Evolutionary conservation across 1,140 invertebrate genomes (phyloP), one percentile per base, ranked within the genome.

Genomic region (Gonatopus flavifemur): DNA sequence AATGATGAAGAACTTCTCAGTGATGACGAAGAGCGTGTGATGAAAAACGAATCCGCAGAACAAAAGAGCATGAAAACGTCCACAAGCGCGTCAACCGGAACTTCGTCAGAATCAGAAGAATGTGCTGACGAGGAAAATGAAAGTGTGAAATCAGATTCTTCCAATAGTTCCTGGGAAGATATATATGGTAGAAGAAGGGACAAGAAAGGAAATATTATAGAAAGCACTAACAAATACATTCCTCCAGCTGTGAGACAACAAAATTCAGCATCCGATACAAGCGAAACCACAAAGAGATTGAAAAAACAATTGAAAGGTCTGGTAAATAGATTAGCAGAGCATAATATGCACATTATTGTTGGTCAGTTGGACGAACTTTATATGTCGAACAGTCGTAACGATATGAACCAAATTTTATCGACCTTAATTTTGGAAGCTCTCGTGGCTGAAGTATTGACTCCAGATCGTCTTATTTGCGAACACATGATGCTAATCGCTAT

Each of bases 141-240:
- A 25, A 43, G 62, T 46, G 40, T 25, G 47, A 57, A 64, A 10
- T 42, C 41, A 31, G 59, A 78, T 28, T 59, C 74, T 33, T 54
- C 63, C 3, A 57, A 75, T 41, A 33, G 21, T 21, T 54, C 76
- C 20, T 93, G 89, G 83, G 93, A 97, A 82, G 94, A 98, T 79
- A 97, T 98, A 69, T 98, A 98, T 81, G 94, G 94, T 2, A 80
- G 94, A 53, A 82, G 88, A 55, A 81, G 89, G 62, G 88, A 91
- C 69, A 84, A 86, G 67, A 78, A 89, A 52, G 94, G 94, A 3
- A 88, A 88, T 67, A 71, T 94, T 59, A 73, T 93, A 20, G 72
- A 81, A 55, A 77, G 77, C 41, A 67, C 73, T 56, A 78, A 77
- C 9, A 86, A 86, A 66, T 97, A 96, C 70, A 71, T 96, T 57